phyloP scores from a whole-genome alignment of 1,140 invertebrate genomes.

The Lucilia cuprina region DNA sequence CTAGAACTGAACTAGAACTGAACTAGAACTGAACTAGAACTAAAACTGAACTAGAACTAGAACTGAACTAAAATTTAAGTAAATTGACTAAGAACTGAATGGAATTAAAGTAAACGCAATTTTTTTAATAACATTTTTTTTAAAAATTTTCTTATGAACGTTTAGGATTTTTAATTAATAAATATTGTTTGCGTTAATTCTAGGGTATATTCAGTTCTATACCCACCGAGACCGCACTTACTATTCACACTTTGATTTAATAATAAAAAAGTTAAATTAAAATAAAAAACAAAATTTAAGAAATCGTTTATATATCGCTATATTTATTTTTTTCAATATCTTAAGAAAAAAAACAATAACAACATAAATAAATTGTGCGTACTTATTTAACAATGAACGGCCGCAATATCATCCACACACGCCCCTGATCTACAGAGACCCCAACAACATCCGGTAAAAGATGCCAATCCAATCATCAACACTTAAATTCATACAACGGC shows the following conservation, averaged over 20 bases:
- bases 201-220: too few relatives aligned
- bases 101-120: too few relatives aligned
- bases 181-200: too few relatives aligned
- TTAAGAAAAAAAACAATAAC: neutral
- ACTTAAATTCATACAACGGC: neutral
- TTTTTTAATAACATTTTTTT: too few relatives aligned
- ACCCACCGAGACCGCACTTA: neutral
- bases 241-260: neutral
- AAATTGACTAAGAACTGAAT: too few relatives aligned
- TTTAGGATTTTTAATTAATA: too few relatives aligned
- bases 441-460: neutral
- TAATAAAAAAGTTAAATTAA: neutral
- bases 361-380: constrained; percentile 1
- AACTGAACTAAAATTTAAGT: too few relatives aligned
- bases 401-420: neutral
- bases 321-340: neutral
- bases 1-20: too few relatives aligned
- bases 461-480: neutral
- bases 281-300: neutral
- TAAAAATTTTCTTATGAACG: too few relatives aligned
- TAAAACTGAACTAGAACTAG: too few relatives aligned
- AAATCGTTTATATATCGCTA: neutral
- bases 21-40: too few relatives aligned
- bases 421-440: neutral
- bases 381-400: neutral